A percentile compares a stretch with the other conserved stretches of the same genome.
These are phyloP conservation scores for Dorcus hopei DNA, from an alignment of 2,888 invertebrate species.

Conservation along the genomic window DNA sequence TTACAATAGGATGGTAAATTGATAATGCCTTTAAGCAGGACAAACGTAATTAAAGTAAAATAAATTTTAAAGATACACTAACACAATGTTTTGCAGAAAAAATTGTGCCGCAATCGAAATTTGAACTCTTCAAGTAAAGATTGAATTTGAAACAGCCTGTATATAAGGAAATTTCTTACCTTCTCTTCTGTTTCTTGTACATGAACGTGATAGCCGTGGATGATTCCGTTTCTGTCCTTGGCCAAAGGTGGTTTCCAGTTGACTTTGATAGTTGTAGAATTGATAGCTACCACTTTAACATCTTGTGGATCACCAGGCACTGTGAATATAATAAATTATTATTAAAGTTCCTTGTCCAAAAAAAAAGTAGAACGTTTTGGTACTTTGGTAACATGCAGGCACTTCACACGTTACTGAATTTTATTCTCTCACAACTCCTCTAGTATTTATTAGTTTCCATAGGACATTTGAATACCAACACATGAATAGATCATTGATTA, in stretches of 20 bases:
- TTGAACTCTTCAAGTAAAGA: too few relatives aligned
- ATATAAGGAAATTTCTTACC: slow-evolving; percentile 51
- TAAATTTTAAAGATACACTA: too few relatives aligned
- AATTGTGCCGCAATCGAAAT: too few relatives aligned
- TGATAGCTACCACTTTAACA: slow-evolving; percentile 82
- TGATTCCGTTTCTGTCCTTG: slow-evolving; percentile 91
- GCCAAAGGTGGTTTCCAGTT: slow-evolving; percentile 91
- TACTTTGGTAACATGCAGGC: slow-evolving; percentile 41
- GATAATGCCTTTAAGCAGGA: too few relatives aligned
- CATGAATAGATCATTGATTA: slow-evolving; percentile 47
- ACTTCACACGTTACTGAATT: slow-evolving; percentile 41
- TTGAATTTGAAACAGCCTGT: too few relatives aligned
- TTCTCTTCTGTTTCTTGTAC: slow-evolving; percentile 87
- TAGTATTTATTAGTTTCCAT: slow-evolving; percentile 23
- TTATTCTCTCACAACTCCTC: slow-evolving; percentile 27
- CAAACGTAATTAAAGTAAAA: too few relatives aligned
- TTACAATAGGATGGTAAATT: too few relatives aligned
- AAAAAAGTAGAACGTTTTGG: slow-evolving; percentile 21
- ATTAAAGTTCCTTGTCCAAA: slow-evolving; percentile 7
- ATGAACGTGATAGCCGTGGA: slow-evolving; percentile 95
- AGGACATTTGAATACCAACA: slow-evolving; percentile 72
- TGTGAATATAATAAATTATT: slow-evolving; percentile 52
- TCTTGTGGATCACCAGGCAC: slow-evolving; percentile 97
- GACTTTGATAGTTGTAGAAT: slow-evolving; percentile 94
- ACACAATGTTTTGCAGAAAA: too few relatives aligned